These are phyloP conservation scores for Malthinus seriepunctatus DNA, from an alignment of 2,888 invertebrate genomes.

Conservation along the genomic window DNA sequence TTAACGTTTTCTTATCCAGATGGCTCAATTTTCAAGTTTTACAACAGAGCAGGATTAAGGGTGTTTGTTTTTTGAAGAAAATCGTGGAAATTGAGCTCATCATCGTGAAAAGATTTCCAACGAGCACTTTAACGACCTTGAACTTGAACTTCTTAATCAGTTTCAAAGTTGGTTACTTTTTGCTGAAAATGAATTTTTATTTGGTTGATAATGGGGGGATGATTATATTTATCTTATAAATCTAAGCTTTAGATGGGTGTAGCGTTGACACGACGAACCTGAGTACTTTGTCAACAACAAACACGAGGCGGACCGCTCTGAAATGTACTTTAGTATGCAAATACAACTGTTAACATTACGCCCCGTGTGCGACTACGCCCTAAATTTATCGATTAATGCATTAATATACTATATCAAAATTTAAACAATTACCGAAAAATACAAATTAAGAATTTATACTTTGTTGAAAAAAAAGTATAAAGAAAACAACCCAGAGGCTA, in stretches of 20 bases:
- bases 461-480: too few relatives aligned
- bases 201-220: slow-evolving; percentile 14
- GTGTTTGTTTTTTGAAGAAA: too few relatives aligned
- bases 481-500: not conserved
- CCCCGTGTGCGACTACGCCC: slow-evolving; percentile 41
- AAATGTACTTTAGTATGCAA: slow-evolving; percentile 47
- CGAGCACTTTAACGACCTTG: too few relatives aligned
- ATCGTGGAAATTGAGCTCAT: too few relatives aligned
- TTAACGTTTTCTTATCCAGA: too few relatives aligned
- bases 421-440: slow-evolving; percentile 4
- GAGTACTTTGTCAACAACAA: slow-evolving; percentile 46
- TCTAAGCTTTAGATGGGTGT: slow-evolving; percentile 41
- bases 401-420: slow-evolving; percentile 18
- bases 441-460: not conserved
- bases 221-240: slow-evolving; percentile 43
- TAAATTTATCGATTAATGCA: slow-evolving; percentile 43
- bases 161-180: too few relatives aligned
- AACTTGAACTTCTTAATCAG: too few relatives aligned
- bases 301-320: slow-evolving; percentile 42
- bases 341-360: slow-evolving; percentile 47
- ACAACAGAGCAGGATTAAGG: too few relatives aligned
- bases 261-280: slow-evolving; percentile 30
- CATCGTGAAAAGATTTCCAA: too few relatives aligned
- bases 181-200: too few relatives aligned
- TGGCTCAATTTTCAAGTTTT: too few relatives aligned